Conservation (phyloP, 2,113 vertebrate genomes). For the Thalassoma bifasciatum region DNA sequence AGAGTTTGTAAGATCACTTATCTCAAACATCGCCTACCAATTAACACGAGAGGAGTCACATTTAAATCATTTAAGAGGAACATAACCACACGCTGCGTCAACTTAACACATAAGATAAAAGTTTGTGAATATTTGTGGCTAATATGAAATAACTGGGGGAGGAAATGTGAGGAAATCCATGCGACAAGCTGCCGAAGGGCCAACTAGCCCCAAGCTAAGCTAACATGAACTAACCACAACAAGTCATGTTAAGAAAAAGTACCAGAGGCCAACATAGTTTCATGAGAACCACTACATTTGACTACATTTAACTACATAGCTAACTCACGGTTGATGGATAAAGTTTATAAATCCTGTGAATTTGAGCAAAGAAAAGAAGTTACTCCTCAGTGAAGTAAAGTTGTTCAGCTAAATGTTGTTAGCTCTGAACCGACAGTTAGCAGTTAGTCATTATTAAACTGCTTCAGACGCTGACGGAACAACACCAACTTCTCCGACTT, state of each 20-base stretch:
- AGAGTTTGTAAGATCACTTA: constrained; percentile 60
- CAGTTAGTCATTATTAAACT: constrained; percentile 56
- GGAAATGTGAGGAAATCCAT: constrained; percentile 22
- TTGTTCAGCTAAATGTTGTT: constrained; percentile 52
- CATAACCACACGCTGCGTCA: not conserved
- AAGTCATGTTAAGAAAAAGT: constrained; percentile 29
- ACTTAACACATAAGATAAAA: not conserved
- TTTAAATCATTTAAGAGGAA: not conserved
- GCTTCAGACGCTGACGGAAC: constrained; percentile 36
- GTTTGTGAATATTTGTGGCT: not conserved
- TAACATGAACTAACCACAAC: constrained; percentile 53
- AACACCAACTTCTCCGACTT: not conserved
- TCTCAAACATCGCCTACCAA: not conserved
- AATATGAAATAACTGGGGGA: not conserved
- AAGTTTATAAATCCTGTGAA: not conserved
- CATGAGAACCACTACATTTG: not conserved
- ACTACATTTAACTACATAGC: not conserved
- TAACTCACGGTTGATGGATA: not conserved
- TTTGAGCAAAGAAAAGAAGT: constrained; percentile 6
- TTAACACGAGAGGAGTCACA: no score
- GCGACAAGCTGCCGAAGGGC: constrained; percentile 49
- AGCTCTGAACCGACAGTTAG: constrained; percentile 60
- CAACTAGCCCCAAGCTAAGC: constrained; percentile 68
- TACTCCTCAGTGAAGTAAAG: not conserved
- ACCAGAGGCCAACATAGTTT: not conserved